phyloP scores from a whole-genome alignment of 2,888 invertebrate species.

The Acanthacorydalis orientalis region DNA sequence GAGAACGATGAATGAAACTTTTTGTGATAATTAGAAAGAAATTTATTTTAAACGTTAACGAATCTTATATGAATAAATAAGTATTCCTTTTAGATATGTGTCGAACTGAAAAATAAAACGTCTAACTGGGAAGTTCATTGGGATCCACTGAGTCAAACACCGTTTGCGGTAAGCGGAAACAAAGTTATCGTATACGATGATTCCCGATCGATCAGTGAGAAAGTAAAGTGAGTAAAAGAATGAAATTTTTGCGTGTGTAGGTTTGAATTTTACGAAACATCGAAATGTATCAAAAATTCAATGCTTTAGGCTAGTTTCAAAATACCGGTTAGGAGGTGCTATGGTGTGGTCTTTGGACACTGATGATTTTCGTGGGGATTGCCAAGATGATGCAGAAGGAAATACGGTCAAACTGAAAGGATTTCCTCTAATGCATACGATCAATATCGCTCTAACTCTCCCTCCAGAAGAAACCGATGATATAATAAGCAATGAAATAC shows the following conservation, averaged over 20 bases:
- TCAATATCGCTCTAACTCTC: constrained; percentile 46
- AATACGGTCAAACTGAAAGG: constrained; percentile 34
- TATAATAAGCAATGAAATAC: constrained; percentile 28
- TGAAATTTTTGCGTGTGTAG: neutral
- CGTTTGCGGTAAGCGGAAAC: constrained; percentile 40
- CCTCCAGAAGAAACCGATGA: constrained; percentile 31
- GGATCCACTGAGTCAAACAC: constrained; percentile 49
- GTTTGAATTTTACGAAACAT: neutral
- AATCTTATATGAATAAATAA: neutral
- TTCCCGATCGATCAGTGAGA: constrained; percentile 51
- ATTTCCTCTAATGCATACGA: constrained; percentile 54
- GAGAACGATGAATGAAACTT: neutral
- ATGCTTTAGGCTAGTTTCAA: constrained; percentile 36
- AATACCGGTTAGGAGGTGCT: constrained; percentile 51
- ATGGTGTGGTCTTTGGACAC: constrained; percentile 87
- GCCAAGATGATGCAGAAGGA: constrained; percentile 29
- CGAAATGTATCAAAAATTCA: neutral
- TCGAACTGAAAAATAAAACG: constrained; percentile 37
- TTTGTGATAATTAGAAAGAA: neutral
- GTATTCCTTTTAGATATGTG: constrained; percentile 37
- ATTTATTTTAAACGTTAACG: neutral
- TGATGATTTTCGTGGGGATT: constrained; percentile 66
- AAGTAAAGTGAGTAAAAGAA: constrained; percentile 35
- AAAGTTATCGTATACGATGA: constrained; percentile 64
- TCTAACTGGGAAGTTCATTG: constrained; percentile 50